A percentile compares a stretch with the other conserved stretches of the same genome.
These are phyloP conservation scores for Xenopus borealis DNA, from an alignment of 2,113 vertebrate species.

Conservation along the genomic window DNA sequence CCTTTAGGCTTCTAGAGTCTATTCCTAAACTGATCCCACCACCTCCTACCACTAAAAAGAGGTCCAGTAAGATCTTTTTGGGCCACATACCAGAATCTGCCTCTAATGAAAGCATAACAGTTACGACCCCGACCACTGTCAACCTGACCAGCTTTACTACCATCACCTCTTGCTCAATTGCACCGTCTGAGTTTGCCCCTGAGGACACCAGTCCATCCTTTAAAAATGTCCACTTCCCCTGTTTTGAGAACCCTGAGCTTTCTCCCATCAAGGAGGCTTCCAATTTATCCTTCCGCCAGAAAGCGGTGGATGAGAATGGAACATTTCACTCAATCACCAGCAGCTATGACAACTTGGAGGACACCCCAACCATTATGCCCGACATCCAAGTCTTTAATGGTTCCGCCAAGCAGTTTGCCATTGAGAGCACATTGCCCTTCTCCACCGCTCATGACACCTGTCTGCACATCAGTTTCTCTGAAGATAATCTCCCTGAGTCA, in stretches of 20 bases:
- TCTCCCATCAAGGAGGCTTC: constrained; percentile 62
- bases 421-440: constrained; percentile 55
- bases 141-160: constrained; percentile 66
- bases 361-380: background rate
- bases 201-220: constrained; percentile 53
- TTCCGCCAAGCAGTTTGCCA: constrained; percentile 2
- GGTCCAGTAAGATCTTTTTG: constrained; percentile 70
- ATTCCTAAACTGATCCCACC: constrained; percentile 78
- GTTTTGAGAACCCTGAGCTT: constrained; percentile 64
- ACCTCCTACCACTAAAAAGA: constrained; percentile 67
- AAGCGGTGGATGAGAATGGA: constrained; percentile 56
- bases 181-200: constrained; percentile 64
- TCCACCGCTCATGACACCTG: constrained; percentile 68
- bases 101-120: constrained; percentile 33
- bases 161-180: constrained; percentile 63
- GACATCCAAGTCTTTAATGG: background rate
- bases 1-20: constrained; percentile 62
- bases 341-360: constrained; percentile 44
- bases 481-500: constrained; percentile 71
- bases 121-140: constrained; percentile 48
- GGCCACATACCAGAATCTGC: constrained; percentile 58
- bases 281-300: constrained; percentile 53
- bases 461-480: constrained; percentile 81
- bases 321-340: constrained; percentile 60
- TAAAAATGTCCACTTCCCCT: constrained; percentile 57